phyloP scores from a whole-genome alignment of 1,140 invertebrate genomes.

The Platyscapa corneri region DNA sequence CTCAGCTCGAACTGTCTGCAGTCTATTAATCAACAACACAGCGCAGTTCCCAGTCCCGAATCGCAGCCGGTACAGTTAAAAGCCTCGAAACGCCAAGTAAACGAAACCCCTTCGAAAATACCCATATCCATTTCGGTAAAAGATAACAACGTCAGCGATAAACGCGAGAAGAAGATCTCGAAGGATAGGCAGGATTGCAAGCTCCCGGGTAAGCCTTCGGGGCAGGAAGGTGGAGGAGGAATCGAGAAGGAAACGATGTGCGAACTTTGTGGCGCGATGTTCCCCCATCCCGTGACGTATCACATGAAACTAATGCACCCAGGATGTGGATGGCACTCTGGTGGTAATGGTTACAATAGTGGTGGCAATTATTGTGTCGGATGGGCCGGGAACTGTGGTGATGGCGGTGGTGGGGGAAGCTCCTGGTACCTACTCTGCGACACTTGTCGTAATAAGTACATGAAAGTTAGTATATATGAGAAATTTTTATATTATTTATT shows the following conservation, averaged over 20 bases:
- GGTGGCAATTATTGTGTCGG: slow-evolving; percentile 89
- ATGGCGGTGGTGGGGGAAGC: slow-evolving; percentile 87
- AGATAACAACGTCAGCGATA: slow-evolving; percentile 71
- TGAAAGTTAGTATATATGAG: slow-evolving; percentile 70
- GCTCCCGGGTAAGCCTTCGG: slow-evolving; percentile 56
- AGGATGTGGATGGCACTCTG: slow-evolving; percentile 91
- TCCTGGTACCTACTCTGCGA: slow-evolving; percentile 96
- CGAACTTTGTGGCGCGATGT: slow-evolving; percentile 89
- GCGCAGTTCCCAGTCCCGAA: slow-evolving; percentile 71
- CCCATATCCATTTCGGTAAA: slow-evolving; percentile 58
- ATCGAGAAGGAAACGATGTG: slow-evolving; percentile 80
- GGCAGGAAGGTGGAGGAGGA: slow-evolving; percentile 55
- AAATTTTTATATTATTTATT: too few species aligned
- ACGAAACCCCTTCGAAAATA: slow-evolving; percentile 62
- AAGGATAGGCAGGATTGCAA: slow-evolving; percentile 79
- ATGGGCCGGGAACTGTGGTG: slow-evolving; percentile 92
- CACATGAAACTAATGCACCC: slow-evolving; percentile 93
- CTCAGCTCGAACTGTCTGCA: slow-evolving; percentile 82
- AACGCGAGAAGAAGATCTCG: slow-evolving; percentile 74
- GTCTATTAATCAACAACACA: slow-evolving; percentile 79
- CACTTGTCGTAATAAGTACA: slow-evolving; percentile 88
- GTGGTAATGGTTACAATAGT: slow-evolving; percentile 91
- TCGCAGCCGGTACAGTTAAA: slow-evolving; percentile 72
- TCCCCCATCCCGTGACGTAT: slow-evolving; percentile 89
- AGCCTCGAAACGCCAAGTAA: slow-evolving; percentile 63